phyloP scores from a whole-genome alignment of 2,113 vertebrate species.

The Naja naja region DNA sequence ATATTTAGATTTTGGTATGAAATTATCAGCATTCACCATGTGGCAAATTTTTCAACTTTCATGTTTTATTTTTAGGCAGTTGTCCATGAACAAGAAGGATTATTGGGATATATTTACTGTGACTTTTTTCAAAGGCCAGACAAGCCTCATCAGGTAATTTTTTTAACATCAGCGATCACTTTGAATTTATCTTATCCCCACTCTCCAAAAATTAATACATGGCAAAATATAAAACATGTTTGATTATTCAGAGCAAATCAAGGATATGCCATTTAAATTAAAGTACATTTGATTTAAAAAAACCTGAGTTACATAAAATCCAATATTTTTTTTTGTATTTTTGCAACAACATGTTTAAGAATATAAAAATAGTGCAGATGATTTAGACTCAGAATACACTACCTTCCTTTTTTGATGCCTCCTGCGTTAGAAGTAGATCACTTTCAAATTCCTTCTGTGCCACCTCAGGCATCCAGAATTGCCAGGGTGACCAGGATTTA shows the following conservation, averaged over 20 bases:
- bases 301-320: neutral
- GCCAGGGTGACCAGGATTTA: neutral
- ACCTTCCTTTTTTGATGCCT: neutral
- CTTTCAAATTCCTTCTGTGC: neutral
- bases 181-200: neutral
- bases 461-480: neutral
- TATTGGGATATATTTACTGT: conserved; percentile 96
- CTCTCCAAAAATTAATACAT: neutral
- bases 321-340: neutral
- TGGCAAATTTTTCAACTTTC: conserved; percentile 4
- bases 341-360: neutral
- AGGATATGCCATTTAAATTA: neutral
- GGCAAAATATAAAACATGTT: neutral
- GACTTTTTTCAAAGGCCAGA: conserved; percentile 91
- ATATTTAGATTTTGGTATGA: neutral
- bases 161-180: neutral
- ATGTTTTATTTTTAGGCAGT: conserved; percentile 79
- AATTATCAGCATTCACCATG: neutral
- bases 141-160: conserved; percentile 91
- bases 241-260: neutral
- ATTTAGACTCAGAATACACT: neutral
- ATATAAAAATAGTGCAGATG: neutral
- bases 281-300: neutral
- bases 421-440: neutral
- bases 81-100: conserved; percentile 91